These are phyloP conservation scores for Hippopotamus amphibius DNA, from an alignment of 2,113 vertebrate genomes.

Conservation along the genomic window DNA sequence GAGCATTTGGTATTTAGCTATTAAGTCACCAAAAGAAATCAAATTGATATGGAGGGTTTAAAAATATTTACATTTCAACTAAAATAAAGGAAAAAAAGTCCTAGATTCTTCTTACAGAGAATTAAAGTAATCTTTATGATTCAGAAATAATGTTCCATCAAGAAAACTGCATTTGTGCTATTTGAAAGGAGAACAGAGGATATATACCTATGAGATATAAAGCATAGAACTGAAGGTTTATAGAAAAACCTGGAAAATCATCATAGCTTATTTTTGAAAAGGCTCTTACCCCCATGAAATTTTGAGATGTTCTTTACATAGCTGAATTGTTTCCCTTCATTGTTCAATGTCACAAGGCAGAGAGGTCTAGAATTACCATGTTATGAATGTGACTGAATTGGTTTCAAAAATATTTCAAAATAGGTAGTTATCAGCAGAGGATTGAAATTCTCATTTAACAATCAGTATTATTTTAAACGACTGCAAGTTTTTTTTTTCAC, in stretches of 20 bases:
- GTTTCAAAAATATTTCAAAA: slow-evolving; percentile 77
- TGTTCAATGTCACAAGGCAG: slow-evolving; percentile 67
- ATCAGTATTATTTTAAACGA: slow-evolving; percentile 72
- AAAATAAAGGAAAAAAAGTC: slow-evolving; percentile 58
- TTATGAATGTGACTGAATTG: slow-evolving; percentile 70
- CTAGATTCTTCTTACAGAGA: slow-evolving; percentile 68
- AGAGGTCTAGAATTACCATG: slow-evolving; percentile 77
- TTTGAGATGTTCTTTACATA: slow-evolving; percentile 56
- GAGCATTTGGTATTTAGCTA: slow-evolving; percentile 55
- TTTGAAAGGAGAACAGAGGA: slow-evolving; percentile 44
- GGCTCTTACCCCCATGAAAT: slow-evolving; percentile 51
- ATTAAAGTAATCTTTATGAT: slow-evolving; percentile 59
- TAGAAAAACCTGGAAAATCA: slow-evolving; percentile 59
- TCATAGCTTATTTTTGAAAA: slow-evolving; percentile 75
- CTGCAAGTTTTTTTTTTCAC: not conserved
- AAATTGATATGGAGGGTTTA: slow-evolving; percentile 59
- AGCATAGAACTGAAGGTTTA: slow-evolving; percentile 43
- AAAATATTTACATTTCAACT: slow-evolving; percentile 65
- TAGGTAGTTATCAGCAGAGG: slow-evolving; percentile 55
- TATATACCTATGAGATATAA: slow-evolving; percentile 55
- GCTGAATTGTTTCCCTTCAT: slow-evolving; percentile 76
- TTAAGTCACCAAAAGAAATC: slow-evolving; percentile 64
- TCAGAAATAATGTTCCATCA: slow-evolving; percentile 69
- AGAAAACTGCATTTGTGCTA: slow-evolving; percentile 64
- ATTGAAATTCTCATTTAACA: slow-evolving; percentile 73